A percentile compares a stretch with the other conserved stretches of the same genome.
phyloP scores from a whole-genome alignment of 1,140 invertebrate species.

The Drosophila pandora region DNA sequence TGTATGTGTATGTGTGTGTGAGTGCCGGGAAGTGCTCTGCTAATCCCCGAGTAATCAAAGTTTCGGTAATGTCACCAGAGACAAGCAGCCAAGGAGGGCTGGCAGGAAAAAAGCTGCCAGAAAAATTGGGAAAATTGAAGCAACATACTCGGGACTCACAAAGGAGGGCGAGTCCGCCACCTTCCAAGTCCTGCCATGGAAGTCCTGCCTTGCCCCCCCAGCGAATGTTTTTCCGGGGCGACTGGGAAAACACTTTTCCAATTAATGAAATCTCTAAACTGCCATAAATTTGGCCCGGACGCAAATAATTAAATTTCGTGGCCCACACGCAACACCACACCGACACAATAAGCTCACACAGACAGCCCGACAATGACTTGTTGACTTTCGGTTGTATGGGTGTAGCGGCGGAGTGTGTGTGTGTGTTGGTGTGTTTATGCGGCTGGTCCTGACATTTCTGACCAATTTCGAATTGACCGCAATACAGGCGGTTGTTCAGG shows the following conservation, averaged over 20 bases:
- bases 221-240: not conserved
- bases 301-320: constrained; percentile 81
- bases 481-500: constrained; percentile 53
- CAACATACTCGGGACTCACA: constrained; percentile 33
- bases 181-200: not conserved
- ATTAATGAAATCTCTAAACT: constrained; percentile 83
- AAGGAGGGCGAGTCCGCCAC: constrained; percentile 1
- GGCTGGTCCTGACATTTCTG: constrained; percentile 57
- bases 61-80: constrained; percentile 72
- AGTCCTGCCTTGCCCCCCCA: not conserved
- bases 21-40: constrained; percentile 47
- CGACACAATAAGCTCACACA: constrained; percentile 25
- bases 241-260: constrained; percentile 78
- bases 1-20: constrained; percentile 11
- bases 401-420: constrained; percentile 1
- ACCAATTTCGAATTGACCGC: constrained; percentile 58
- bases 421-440: constrained; percentile 6
- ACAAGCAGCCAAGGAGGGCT: constrained; percentile 35
- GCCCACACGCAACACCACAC: constrained; percentile 47
- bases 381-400: constrained; percentile 54
- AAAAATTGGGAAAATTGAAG: constrained; percentile 47
- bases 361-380: constrained; percentile 50
- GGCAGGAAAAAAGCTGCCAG: constrained; percentile 47
- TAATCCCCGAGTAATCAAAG: constrained; percentile 83
- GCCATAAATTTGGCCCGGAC: constrained; percentile 79